Evolutionary conservation across 2,113 vertebrate species (phyloP).

Genomic region (Chauna torquata): DNA sequence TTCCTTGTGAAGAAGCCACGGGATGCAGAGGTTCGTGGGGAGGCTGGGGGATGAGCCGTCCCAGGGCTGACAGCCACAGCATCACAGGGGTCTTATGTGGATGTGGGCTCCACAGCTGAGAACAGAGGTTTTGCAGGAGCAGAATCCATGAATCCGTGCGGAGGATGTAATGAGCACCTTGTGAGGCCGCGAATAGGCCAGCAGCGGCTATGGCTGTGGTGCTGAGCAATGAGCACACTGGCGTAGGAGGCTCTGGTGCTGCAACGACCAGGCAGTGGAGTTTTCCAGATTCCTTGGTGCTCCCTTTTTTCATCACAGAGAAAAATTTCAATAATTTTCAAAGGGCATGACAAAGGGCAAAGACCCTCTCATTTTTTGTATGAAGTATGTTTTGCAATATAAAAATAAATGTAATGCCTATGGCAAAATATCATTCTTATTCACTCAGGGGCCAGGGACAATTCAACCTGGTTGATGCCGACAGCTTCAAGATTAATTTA

Average conservation of each 20-base stretch:
- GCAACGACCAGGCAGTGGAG: neutral
- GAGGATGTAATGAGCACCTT: neutral
- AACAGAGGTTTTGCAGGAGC: neutral
- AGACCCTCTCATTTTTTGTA: neutral
- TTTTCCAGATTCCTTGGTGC: neutral
- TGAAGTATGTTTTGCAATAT: neutral
- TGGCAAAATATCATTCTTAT: neutral
- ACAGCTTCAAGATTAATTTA: neutral
- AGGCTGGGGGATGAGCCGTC: neutral
- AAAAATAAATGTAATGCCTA: neutral
- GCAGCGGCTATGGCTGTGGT: neutral
- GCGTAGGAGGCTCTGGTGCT: neutral
- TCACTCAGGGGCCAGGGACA: neutral
- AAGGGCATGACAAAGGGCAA: neutral
- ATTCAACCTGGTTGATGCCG: neutral
- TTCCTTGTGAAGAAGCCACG: neutral
- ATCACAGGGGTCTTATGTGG: accelerated
- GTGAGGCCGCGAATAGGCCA: neutral
- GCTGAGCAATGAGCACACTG: no score
- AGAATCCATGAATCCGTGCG: neutral
- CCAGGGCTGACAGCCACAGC: neutral
- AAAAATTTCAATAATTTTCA: neutral
- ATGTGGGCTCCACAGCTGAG: neutral
- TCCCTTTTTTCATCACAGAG: neutral
- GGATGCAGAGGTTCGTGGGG: neutral